A percentile compares a stretch with the other conserved stretches of the same genome.
phyloP scores from a whole-genome alignment of 2,888 invertebrate genomes.

The Norana najaformis region DNA sequence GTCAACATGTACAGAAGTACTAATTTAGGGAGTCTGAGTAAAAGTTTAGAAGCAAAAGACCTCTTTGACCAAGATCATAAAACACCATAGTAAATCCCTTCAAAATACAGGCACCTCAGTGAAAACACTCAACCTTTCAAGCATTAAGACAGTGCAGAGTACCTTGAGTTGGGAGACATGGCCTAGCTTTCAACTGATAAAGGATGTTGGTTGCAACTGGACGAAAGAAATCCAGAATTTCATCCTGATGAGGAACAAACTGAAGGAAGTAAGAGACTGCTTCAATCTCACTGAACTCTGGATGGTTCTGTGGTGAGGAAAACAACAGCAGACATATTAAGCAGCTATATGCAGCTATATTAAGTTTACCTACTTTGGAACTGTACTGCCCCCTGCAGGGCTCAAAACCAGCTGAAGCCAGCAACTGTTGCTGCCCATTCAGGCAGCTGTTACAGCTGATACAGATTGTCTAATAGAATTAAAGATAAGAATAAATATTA shows the following conservation, averaged over 20 bases:
- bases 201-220: constrained; percentile 58
- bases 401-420: too few species aligned
- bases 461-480: too few species aligned
- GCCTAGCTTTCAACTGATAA: constrained; percentile 52
- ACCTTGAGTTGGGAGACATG: constrained; percentile 55
- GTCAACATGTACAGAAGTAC: too few species aligned
- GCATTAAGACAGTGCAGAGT: constrained; percentile 36
- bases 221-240: constrained; percentile 59
- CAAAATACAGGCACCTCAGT: not conserved
- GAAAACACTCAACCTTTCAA: constrained; percentile 47
- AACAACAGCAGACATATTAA: constrained; percentile 24
- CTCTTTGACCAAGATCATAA: not conserved
- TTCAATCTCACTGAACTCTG: constrained; percentile 48
- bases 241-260: constrained; percentile 60
- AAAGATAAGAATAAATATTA: too few species aligned
- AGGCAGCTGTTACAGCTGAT: too few species aligned
- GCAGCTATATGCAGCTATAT: too few species aligned
- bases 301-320: not conserved
- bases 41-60: too few species aligned
- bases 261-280: constrained; percentile 55
- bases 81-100: not conserved
- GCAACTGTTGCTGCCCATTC: too few species aligned
- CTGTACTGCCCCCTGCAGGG: too few species aligned
- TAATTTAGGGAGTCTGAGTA: too few species aligned
- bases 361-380: too few species aligned